Percentiles rank a stretch among this genome's conserved stretches.
phyloP scores from a whole-genome alignment of 2,797 vertebrate genomes.

The Acomys russatus region DNA sequence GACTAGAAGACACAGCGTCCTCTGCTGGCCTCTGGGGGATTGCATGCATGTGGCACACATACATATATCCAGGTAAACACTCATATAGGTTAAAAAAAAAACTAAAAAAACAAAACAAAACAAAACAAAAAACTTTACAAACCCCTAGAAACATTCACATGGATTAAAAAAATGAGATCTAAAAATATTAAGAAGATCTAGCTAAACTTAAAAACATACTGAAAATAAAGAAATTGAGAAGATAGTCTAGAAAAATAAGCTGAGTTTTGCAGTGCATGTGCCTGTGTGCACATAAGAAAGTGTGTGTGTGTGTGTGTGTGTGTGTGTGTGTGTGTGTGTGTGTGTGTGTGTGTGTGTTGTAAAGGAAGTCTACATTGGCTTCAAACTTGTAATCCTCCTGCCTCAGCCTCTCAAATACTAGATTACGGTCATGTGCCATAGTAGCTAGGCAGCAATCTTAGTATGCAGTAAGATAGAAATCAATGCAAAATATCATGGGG shows the following conservation, averaged over 20 bases:
- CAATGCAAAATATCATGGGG: background rate
- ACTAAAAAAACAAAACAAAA: background rate
- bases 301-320: background rate
- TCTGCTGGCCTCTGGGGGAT: background rate
- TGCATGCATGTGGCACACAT: background rate
- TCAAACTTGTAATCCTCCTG: background rate
- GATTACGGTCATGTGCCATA: background rate
- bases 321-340: background rate
- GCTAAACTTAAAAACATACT: conserved; percentile 10
- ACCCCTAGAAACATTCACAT: background rate
- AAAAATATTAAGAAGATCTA: background rate
- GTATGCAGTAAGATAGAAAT: background rate
- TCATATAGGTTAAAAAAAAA: background rate
- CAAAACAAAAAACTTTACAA: background rate
- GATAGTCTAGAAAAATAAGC: background rate
- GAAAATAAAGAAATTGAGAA: conserved; percentile 44
- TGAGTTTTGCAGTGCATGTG: background rate
- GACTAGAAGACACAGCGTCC: too few relatives aligned
- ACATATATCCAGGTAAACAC: background rate
- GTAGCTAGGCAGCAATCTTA: background rate
- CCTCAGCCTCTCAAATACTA: background rate
- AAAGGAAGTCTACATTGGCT: background rate
- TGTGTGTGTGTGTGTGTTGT: background rate
- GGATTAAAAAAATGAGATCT: conserved; percentile 28
- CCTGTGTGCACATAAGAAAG: background rate